Base-by-base conservation (phyloP, 2,113 vertebrate species). In the Amphiprion percula region DNA sequence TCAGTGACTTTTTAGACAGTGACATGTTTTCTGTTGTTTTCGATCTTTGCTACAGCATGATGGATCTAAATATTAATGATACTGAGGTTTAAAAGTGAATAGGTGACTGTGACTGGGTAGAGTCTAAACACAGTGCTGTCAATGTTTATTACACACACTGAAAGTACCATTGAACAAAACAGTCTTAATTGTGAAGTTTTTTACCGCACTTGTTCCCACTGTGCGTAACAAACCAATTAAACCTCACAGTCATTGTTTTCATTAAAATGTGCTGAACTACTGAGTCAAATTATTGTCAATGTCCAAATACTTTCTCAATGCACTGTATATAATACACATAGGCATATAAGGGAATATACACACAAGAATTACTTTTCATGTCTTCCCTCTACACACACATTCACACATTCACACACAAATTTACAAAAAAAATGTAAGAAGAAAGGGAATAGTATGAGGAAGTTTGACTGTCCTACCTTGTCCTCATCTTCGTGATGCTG, bases 401-500 rank as follows among this genome's bases (percentile, higher is more conserved):
- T 12, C 19, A 50, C 21, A n/a, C 1, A 33, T 26, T 26, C 30
- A 33, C 30, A 33, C 30, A 8, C 30, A 37, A 8, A 37, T 7
- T 10, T 37, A 26, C 26, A 2, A 8, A 37, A 37, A 3, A 11
- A 54, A 49, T n/a, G 21, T 44, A 39, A 68, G 1, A 63, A 8
- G 54, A 5, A 77, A 12, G 10, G 8, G 5, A 52, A 63, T 5
- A 41, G 21, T 21, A 19, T 8, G 10, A 12, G 46, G 5, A 30
- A 54, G 37, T 63, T 17, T 49, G 37, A 58, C 24, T 14, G 16
- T 60, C 69, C 2, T 59, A 93, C 93, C 93, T 92, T 94, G 65
- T 93, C 89, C 21, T 91, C 90, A n/a, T 93, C 87, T 9, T 93
- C 88, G 0, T 83, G 82, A 61, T 66, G 76, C 74, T 85, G 85